These are phyloP conservation scores for Ctenodactylus gundi DNA, from an alignment of 2,113 vertebrate genomes.

Conservation along the genomic window DNA sequence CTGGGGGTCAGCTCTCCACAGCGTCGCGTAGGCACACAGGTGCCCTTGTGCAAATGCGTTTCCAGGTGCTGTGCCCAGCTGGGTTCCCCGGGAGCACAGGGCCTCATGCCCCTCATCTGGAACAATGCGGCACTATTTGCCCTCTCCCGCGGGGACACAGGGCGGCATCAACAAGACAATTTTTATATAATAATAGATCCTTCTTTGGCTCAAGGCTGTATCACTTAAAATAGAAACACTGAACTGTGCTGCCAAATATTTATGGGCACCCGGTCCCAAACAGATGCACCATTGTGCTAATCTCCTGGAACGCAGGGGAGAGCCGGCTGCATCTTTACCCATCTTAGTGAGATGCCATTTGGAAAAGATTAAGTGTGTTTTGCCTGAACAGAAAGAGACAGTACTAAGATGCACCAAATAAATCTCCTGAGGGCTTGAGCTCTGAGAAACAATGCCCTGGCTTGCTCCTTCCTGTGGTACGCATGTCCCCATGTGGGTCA, in stretches of 20 bases:
- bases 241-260: neutral
- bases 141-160: neutral
- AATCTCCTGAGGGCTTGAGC: neutral
- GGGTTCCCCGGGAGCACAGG: rapidly evolving
- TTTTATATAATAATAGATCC: neutral
- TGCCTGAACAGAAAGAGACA: neutral
- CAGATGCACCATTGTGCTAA: neutral
- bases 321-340: no score
- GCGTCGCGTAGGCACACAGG: rapidly evolving
- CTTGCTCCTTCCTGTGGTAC: neutral
- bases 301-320: neutral
- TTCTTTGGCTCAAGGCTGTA: neutral
- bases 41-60: rapidly evolving
- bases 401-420: neutral
- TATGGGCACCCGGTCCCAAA: no score
- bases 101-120: neutral
- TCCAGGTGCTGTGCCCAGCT: neutral
- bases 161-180: neutral
- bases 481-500: rapidly evolving
- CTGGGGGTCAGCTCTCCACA: rapidly evolving
- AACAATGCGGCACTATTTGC: neutral
- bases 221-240: neutral
- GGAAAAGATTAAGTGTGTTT: neutral
- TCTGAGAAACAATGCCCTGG: neutral
- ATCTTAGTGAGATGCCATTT: neutral